phyloP scores from a whole-genome alignment of 2,888 invertebrate genomes.

The Globia sparganii region DNA sequence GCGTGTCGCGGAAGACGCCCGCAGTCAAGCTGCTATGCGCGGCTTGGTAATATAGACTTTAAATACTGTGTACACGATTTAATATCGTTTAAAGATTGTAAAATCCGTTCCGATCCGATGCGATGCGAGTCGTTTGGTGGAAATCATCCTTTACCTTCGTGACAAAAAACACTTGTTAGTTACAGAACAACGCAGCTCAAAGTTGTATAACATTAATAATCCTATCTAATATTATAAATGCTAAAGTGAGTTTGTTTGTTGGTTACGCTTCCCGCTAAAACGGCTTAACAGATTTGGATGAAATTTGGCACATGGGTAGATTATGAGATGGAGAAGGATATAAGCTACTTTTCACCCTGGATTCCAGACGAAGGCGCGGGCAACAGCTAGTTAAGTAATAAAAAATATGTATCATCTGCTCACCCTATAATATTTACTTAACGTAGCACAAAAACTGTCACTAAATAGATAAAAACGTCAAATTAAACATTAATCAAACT shows the following conservation, averaged over 20 bases:
- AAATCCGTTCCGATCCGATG: too few relatives aligned
- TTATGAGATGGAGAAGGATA: neutral
- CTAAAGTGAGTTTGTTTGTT: neutral
- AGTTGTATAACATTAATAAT: neutral
- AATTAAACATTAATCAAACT: constrained; percentile 81
- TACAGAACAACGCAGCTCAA: neutral
- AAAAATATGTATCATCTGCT: constrained; percentile 7
- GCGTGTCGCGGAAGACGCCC: too few relatives aligned
- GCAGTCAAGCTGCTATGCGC: too few relatives aligned
- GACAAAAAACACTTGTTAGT: neutral
- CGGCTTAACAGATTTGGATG: neutral
- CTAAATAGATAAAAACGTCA: constrained; percentile 65
- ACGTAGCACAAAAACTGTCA: constrained; percentile 52
- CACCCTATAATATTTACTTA: constrained; percentile 33
- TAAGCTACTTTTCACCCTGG: neutral
- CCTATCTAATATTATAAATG: neutral
- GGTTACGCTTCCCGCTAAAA: neutral
- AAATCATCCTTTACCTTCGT: neutral
- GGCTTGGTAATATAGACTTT: too few relatives aligned
- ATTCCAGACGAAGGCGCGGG: neutral
- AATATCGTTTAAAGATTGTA: too few relatives aligned
- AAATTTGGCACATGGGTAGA: neutral
- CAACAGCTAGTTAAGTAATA: neutral
- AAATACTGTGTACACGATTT: too few relatives aligned
- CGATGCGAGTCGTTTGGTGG: too few relatives aligned